Evolutionary conservation across 2,888 invertebrate genomes (phyloP).

Genomic region (Netelia virgata): DNA sequence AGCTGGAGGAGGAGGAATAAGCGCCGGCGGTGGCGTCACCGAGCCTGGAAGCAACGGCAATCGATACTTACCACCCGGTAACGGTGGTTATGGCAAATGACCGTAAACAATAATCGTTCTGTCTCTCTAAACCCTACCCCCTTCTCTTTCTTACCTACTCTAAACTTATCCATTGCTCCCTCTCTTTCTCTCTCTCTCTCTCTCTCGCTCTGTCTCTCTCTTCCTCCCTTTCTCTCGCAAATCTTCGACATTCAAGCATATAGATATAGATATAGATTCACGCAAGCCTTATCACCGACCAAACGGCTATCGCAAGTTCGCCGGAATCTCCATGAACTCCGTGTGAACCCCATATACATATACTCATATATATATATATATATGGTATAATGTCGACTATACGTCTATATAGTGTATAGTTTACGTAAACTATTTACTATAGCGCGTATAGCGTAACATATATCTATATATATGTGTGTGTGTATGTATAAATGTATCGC

Average conservation of each 20-base stretch:
- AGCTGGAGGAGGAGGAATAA: conserved; percentile 59
- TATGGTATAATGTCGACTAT: neutral
- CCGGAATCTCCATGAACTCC: conserved; percentile 38
- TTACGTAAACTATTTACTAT: neutral
- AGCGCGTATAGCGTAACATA: neutral
- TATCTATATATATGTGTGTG: neutral
- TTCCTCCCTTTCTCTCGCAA: neutral
- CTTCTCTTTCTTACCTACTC: too few relatives aligned
- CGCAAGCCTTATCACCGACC: neutral
- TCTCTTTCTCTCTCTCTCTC: conserved; percentile 13
- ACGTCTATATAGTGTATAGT: neutral
- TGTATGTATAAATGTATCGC: neutral
- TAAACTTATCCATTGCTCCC: neutral
- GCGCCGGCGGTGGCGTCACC: conserved; percentile 70
- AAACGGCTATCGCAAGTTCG: conserved; percentile 42
- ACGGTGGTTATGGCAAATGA: conserved; percentile 81
- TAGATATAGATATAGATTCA: neutral
- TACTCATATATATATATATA: neutral
- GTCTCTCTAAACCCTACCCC: neutral
- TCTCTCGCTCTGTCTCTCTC: neutral
- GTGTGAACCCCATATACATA: neutral
- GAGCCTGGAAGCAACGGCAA: conserved; percentile 74
- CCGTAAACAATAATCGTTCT: conserved; percentile 62
- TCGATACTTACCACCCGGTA: conserved; percentile 82
- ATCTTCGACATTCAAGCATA: conserved; percentile 39